Evolutionary conservation across 2,113 vertebrate genomes (phyloP), one percentile per base, ranked within the genome.

Genomic region (Microtus ochrogaster): DNA sequence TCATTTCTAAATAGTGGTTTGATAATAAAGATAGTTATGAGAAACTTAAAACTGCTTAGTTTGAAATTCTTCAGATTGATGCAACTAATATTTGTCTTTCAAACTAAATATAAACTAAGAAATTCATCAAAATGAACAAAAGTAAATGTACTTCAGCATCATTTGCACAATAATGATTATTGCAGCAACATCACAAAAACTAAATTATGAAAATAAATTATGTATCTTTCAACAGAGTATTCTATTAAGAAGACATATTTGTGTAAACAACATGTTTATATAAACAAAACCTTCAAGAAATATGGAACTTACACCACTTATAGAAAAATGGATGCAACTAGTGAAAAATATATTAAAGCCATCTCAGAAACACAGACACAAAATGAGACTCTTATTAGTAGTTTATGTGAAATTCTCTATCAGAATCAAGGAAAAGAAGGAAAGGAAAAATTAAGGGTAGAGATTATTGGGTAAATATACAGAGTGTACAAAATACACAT

Each of bases 381-480:
- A 66, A 30, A 66, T 33, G 12, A 66, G 12, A 66, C 28, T 33
- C 28, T 66, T 30, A 33, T 52, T 52, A 52, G 3, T 33, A 66
- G 28, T 6, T 6, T 5, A 5, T 5, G 28, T 66, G 28, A 66
- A 66, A 14, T 30, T 66, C 12, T 66, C 65, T 33, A 33, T 28
- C 30, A 66, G 12, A 66, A 66, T 66, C 5, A 14, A 30, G 28
- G 26, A 2, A 66, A 66, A 66, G 28, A 14, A 66, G 12, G 65
- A 66, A 4, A 28, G 28, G 65, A 66, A 66, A 66, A 66, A 66
- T 66, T 28, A 73, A 73, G 2, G 21, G 0, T 10, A 73, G 21
- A 24, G 3, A 22, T 22, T 73, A 73, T 41, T 9, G 21, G 0
- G 1, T 7, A 11, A 11, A 73, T 39, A 41, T 22, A 4, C 0